Base-by-base conservation (phyloP, 53 echinoderm and acorn worm genomes). In the Mesocentrotus franciscanus region DNA sequence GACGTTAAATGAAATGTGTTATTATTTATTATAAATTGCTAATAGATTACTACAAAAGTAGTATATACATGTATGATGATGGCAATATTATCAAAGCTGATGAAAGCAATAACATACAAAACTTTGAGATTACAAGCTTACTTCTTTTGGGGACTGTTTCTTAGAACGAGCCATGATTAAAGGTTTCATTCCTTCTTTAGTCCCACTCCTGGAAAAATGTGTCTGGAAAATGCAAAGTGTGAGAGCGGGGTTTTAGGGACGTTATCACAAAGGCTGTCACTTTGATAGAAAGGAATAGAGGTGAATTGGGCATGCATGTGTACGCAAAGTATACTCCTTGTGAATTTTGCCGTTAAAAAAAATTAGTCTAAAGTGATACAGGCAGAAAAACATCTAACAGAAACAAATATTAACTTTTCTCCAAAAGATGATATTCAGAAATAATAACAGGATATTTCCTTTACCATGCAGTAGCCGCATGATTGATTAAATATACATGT, bases 151-250 rank as follows among this genome's bases (percentile, higher is more conserved):
- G 34, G 81, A 35, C 35, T 33, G 84, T 39, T 94, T 94, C 94
- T 94, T 94, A n/a, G 81, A 61, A 42, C 94, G 94, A 32, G 61
- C 84, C 60, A 83, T 59, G 58, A 61, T 83, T 57, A 94, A 35
- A 64, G 97, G 97, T 66, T 96, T 96, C 95, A 97, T 96, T 66
- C 94, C 97, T 71, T 96, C 84, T 42, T 92, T 96, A 17, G 91
- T 94, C 78, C 97, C 97, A 95, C 96, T 96, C 94, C 87, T 95
- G 33, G 97, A 97, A 92, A 95, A 97, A 85, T 97, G 96, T 75
- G 97, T 97, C 97, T 97, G 91, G 55, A 93, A 68, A 81, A 36
- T 35, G 81, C 75, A 60, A 85, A 92, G 90, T 24, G 60, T 60
- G 29, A 59, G 60, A 90, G 90, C 3, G 9, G 26, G 16, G 32